phyloP scores from a whole-genome alignment of 1,140 invertebrate species.

The Metopolophium dirhodum region DNA sequence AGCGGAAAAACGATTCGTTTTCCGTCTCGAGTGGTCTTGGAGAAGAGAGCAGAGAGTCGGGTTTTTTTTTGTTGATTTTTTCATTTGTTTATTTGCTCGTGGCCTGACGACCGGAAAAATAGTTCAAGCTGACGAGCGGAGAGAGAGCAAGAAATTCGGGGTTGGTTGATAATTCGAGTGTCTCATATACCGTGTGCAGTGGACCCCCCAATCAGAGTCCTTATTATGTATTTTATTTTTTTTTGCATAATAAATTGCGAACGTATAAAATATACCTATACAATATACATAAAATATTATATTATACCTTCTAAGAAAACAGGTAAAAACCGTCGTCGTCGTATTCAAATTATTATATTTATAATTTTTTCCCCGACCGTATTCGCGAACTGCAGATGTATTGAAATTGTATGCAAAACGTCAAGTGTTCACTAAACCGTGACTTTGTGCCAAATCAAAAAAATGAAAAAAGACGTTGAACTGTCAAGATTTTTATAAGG shows the following conservation, averaged over 20 bases:
- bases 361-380: not conserved
- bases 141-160: constrained; percentile 36
- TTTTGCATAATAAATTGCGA: constrained; percentile 45
- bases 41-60: not conserved
- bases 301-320: constrained; percentile 27
- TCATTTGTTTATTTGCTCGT: not conserved
- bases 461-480: constrained; percentile 52
- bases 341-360: constrained; percentile 43
- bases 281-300: not conserved
- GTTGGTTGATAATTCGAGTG: constrained; percentile 53
- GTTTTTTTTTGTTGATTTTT: not conserved
- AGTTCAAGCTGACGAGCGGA: not conserved
- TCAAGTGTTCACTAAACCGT: constrained; percentile 55
- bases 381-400: constrained; percentile 40
- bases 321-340: constrained; percentile 50
- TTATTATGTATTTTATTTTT: constrained; percentile 34
- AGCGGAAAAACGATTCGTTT: constrained; percentile 56
- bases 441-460: constrained; percentile 50
- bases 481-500: constrained; percentile 48
- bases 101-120: constrained; percentile 33
- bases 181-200: not conserved
- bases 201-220: constrained; percentile 39
- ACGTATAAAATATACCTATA: constrained; percentile 27
- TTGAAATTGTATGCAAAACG: constrained; percentile 54
- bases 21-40: constrained; percentile 44